Evolutionary conservation across 2,797 vertebrate species (phyloP).

Genomic region (Crypturellus tataupa): DNA sequence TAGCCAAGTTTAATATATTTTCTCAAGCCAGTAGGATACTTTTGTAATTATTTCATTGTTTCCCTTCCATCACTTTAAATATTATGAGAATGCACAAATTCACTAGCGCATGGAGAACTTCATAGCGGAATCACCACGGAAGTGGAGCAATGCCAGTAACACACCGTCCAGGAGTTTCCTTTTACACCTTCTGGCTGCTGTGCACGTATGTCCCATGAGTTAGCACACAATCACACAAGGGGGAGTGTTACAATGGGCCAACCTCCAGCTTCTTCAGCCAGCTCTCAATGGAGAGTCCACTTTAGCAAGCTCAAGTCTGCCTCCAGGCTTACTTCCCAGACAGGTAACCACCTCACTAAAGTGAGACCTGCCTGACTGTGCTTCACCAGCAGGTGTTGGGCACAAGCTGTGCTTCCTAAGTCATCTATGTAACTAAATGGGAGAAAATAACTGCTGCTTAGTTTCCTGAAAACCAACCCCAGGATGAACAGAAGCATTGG

Average conservation of each 20-base stretch:
- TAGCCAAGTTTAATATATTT: neutral
- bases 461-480: neutral
- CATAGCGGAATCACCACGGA: neutral
- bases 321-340: neutral
- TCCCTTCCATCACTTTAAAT: neutral
- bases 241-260: too few species aligned
- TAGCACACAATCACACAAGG: neutral
- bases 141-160: neutral
- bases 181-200: neutral
- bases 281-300: neutral
- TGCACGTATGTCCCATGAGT: neutral
- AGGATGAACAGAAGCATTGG: neutral
- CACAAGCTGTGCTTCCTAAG: neutral
- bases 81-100: neutral
- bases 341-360: fast-evolving
- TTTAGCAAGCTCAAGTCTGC: neutral
- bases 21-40: neutral
- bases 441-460: neutral
- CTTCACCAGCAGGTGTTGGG: neutral
- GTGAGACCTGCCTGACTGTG: neutral
- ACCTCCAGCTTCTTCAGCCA: neutral
- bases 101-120: too few species aligned
- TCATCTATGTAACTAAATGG: neutral
- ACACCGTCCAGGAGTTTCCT: neutral
- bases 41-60: neutral